phyloP scores from a whole-genome alignment of 92 coral and sea anemone species.

The Palythoa grandis region DNA sequence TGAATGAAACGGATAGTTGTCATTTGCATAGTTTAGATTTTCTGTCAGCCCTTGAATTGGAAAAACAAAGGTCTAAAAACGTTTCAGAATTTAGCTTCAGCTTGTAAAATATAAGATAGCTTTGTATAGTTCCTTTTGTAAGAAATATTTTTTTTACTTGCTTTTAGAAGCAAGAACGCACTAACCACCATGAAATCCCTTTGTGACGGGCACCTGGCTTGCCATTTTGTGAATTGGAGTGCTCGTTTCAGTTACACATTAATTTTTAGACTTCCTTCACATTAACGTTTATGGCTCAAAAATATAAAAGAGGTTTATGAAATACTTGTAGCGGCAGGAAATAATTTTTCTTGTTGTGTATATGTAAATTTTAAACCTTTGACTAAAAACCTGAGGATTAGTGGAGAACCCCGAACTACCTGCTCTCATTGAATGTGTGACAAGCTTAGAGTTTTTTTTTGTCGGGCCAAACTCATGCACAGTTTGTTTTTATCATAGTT shows the following conservation, averaged over 20 bases:
- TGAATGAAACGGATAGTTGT: conserved; percentile 40
- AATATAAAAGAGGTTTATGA: neutral
- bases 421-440: conserved; percentile 28
- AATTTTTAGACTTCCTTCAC: conserved; percentile 21
- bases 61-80: neutral
- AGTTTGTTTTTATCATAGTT: neutral
- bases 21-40: conserved; percentile 11
- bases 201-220: conserved; percentile 87
- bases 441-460: neutral
- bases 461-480: neutral
- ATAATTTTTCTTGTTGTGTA: conserved; percentile 2
- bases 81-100: conserved; percentile 3
- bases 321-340: neutral
- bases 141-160: conserved; percentile 12
- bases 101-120: neutral
- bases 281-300: neutral
- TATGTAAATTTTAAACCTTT: neutral
- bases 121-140: neutral
- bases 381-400: conserved; percentile 16
- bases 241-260: conserved; percentile 36
- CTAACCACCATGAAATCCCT: conserved; percentile 47
- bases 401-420: conserved; percentile 43
- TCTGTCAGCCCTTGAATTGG: neutral
- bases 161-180: conserved; percentile 57
- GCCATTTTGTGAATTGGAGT: conserved; percentile 56